Evolutionary conservation across 2,797 vertebrate genomes (phyloP).

Genomic region (Gouania willdenowi): DNA sequence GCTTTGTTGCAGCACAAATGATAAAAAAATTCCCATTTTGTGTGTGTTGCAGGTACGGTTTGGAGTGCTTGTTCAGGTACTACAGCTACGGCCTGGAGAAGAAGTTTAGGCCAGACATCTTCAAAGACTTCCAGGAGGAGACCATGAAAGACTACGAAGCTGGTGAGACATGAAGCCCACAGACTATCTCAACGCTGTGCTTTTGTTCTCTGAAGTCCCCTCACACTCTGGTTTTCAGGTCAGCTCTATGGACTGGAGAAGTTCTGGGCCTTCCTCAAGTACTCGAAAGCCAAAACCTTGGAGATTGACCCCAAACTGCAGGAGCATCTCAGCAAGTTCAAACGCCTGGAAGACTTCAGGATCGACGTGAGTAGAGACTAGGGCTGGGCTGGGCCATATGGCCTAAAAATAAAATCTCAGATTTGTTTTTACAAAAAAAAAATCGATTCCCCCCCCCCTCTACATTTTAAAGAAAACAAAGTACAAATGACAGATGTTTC

Average conservation of each 20-base stretch:
- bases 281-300: slow-evolving; percentile 95
- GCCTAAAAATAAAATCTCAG: not conserved
- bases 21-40: too few species aligned
- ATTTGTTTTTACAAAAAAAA: too few species aligned
- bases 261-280: slow-evolving; percentile 99
- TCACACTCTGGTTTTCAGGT: slow-evolving; percentile 69
- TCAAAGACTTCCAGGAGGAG: slow-evolving; percentile 98
- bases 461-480: too few species aligned
- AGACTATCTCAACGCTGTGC: too few species aligned
- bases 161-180: too few species aligned
- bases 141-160: slow-evolving; percentile 94
- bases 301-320: slow-evolving; percentile 93
- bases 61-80: slow-evolving; percentile 99
- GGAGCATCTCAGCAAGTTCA: slow-evolving; percentile 92
- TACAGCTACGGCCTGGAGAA: slow-evolving; percentile 97
- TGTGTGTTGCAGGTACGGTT: slow-evolving; percentile 82
- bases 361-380: slow-evolving; percentile 84
- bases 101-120: slow-evolving; percentile 96
- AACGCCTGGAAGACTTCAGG: slow-evolving; percentile 96
- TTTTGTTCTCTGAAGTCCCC: not conserved
- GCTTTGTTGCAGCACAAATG: too few species aligned
- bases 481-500: too few species aligned
- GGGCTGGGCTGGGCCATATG: not conserved
- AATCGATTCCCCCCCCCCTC: too few species aligned
- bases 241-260: slow-evolving; percentile 98